These are phyloP conservation scores for Oreochromis niloticus DNA, from an alignment of 2,113 vertebrate genomes.

Conservation along the genomic window DNA sequence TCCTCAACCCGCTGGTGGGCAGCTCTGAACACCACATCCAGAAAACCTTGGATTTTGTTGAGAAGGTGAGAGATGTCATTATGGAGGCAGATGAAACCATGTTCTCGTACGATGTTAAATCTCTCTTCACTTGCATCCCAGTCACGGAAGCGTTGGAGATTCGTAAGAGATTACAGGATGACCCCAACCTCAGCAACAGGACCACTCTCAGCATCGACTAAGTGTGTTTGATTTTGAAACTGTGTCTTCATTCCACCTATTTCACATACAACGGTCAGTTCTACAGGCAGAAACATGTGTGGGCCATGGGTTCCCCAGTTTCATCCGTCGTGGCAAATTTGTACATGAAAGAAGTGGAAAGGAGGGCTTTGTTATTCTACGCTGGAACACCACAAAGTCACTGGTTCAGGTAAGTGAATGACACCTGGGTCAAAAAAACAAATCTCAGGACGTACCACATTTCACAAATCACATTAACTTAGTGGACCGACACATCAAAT, in stretches of 20 bases:
- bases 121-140: background rate
- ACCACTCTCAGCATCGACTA: background rate
- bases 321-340: no score
- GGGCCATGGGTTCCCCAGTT: background rate
- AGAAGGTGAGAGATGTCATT: background rate
- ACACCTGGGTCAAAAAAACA: background rate
- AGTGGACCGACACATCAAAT: background rate
- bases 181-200: background rate
- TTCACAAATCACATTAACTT: background rate
- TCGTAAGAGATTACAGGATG: background rate
- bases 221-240: background rate
- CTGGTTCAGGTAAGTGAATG: background rate
- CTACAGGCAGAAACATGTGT: background rate
- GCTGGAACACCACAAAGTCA: background rate
- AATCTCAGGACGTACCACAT: background rate
- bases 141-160: background rate
- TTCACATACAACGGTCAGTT: background rate
- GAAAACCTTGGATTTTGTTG: no score
- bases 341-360: background rate
- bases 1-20: no score
- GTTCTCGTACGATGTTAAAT: background rate
- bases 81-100: background rate
- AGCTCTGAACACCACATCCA: no score
- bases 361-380: background rate
- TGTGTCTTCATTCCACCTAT: no score